Evolutionary conservation across 1,140 invertebrate genomes (phyloP), one percentile per base, ranked within the genome.

Genomic region (Hydropsyche tenuis): DNA sequence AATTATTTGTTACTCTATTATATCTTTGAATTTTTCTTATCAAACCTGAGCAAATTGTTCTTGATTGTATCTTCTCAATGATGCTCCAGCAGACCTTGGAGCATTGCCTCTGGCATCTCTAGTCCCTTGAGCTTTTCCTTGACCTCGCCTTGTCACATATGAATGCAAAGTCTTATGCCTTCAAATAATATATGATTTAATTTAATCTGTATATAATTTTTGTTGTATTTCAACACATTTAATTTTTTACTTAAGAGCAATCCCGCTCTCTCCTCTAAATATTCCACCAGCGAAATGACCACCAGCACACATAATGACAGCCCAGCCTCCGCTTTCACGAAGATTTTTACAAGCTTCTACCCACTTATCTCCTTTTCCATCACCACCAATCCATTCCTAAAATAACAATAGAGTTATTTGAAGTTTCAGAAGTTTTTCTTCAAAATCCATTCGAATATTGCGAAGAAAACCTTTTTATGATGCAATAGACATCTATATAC

Each of bases 211-310:
- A n/a, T n/a, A n/a, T n/a, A n/a, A n/a, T n/a, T n/a, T n/a, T n/a
- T n/a, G n/a, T n/a, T 53, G 23, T 75, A 45, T 27, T 56, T 25
- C 56, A 64, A 56, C n/a, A n/a, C n/a, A n/a, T 56, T 70, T 37
- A 65, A 12, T 18, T 12, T 53, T 37, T 71, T 62, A 77, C 76
- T 73, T 77, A 42, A 77, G 51, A 43, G 83, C 69, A 0, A 83
- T 81, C 0, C 78, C 74, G 0, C 78, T 79, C 0, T 80, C 86
- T 85, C 91, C 88, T 79, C 91, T 85, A 84, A 95, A 96, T 42
- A 96, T 85, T 37, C 90, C 93, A 9, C 90, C 94, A 63, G 94
- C 94, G 87, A 96, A 96, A 82, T 95, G 93, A 1, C 94, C 94
- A 37, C 93, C 93, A 4, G 92, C 92, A 12, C 94, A 82, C 91